Evolutionary conservation across 2,797 vertebrate genomes (phyloP), one percentile per base, ranked within the genome.

Genomic region (Rhinatrema bivittatum): DNA sequence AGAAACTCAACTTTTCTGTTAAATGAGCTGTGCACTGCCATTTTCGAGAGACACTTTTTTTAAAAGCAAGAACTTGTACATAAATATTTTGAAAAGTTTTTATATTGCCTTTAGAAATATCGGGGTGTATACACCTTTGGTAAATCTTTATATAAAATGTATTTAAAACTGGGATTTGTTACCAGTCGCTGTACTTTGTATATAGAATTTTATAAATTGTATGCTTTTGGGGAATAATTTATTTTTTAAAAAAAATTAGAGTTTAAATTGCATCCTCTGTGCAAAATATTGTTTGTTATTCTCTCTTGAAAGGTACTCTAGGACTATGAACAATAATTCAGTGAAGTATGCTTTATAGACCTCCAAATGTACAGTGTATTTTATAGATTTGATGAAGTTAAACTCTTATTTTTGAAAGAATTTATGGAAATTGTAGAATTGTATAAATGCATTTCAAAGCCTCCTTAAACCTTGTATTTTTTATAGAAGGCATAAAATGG

Each of bases 401-500:
- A 78, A 84, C 80, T 79, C 76, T 85, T 89, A 81, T 87, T 74
- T 74, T 82, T 70, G 70, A 91, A 82, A 90, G 79, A 85, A 86
- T 90, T 83, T 91, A 92, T 91, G 84, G 79, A 88, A 78, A 43
- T 76, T 86, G 69, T 89, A 91, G 86, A 89, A 86, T 81, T 90
- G 89, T 93, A 79, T 86, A 86, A 91, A 88, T 55, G 61, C 82
- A 87, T 90, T 91, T 91, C 86, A 86, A 78, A 77, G 75, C 75
- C 88, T 91, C 91, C 91, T 95, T 88, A 85, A 81, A 85, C 81
- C 59, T 85, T 89, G 88, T 89, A 89, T 81, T 87, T 74, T 91
- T 91, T 88, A 89, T 89, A 87, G 84, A 85, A 88, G 80, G 82
- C 68, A 42, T 90, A 85, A 88, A 68, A 88, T 76, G 79, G 71